Conservation (phyloP, 2,888 invertebrate species). For the Sturmia bella region DNA sequence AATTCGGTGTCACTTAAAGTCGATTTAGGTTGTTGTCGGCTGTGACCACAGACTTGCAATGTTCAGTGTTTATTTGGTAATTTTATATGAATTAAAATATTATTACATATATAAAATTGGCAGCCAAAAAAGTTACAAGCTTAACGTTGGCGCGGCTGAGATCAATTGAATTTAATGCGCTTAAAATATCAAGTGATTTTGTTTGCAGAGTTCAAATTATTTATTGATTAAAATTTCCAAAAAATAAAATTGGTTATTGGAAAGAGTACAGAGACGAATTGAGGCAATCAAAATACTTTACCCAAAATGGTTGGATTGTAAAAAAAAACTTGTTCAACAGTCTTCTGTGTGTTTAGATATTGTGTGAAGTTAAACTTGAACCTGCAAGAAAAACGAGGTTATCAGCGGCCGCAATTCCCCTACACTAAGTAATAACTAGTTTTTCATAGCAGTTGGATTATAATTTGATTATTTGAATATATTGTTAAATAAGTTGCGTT, state of each 20-base stretch:
- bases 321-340: constrained; percentile 34
- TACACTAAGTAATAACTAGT: no score
- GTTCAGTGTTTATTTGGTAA: no score
- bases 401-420: no score
- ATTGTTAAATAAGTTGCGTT: no score
- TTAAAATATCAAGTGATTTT: constrained; percentile 47
- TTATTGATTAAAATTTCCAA: constrained; percentile 40
- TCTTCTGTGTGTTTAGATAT: neutral
- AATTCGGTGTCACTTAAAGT: no score
- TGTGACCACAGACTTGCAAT: no score
- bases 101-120: neutral
- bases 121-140: constrained; percentile 26
- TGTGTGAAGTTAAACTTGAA: neutral
- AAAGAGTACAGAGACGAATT: neutral
- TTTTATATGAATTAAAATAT: no score
- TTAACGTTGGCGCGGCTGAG: constrained; percentile 33
- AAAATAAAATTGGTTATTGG: constrained; percentile 40
- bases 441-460: no score
- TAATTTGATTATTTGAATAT: no score
- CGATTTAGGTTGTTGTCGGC: no score
- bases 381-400: no score
- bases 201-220: constrained; percentile 52
- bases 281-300: neutral
- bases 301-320: constrained; percentile 5
- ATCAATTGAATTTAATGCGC: constrained; percentile 49